Evolutionary conservation across 2,888 invertebrate species (phyloP), one percentile per base, ranked within the genome.

Genomic region (Folsomia manolachei): DNA sequence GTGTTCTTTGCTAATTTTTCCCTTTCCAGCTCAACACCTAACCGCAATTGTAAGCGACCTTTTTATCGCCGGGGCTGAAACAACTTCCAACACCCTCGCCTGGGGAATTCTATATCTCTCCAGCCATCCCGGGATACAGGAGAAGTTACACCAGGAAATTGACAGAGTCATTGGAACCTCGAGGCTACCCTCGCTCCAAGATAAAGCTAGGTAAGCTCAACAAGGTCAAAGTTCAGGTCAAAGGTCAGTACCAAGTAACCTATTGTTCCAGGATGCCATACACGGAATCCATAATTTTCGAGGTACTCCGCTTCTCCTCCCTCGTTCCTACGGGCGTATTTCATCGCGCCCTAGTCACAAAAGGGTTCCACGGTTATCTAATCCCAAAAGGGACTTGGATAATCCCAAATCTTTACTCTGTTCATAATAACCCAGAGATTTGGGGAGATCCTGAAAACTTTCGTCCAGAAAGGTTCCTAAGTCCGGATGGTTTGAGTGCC

Each of bases 361-460:
- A 74, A n/a, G 70, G 73, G n/a, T 73, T 79, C n/a, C 67, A 67
- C 1, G 75, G 71, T 0, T 79, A 73, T 39, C 60, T 63, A 11
- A 76, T 79, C 56, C 76, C 77, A 1, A 74, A 76, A 62, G 74
- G 74, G 19, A 73, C 79, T 1, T 76, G 77, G 74, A 72, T 81
- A 14, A 72, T 78, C 11, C 70, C 75, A 0, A 79, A 79, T 56
- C 21, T 76, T 1, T 79, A 72, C 21, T 69, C 68, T 14, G 65
- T 75, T 27, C 78, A 78, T 68, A 73, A 74, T 53, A 77, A 79
- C 67, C 69, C 70, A 9, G 69, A 71, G 18, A 66, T 73, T 64
- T 81, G 78, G 79, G 76, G 77, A 0, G 79, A 81, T 67, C 76
- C 79, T 14, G 70, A 75, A 14, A 75, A 64, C 11, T 79, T 79